Evolutionary conservation across 2,888 invertebrate species (phyloP), one percentile per base, ranked within the genome.

Genomic region (Sabatieria punctata): DNA sequence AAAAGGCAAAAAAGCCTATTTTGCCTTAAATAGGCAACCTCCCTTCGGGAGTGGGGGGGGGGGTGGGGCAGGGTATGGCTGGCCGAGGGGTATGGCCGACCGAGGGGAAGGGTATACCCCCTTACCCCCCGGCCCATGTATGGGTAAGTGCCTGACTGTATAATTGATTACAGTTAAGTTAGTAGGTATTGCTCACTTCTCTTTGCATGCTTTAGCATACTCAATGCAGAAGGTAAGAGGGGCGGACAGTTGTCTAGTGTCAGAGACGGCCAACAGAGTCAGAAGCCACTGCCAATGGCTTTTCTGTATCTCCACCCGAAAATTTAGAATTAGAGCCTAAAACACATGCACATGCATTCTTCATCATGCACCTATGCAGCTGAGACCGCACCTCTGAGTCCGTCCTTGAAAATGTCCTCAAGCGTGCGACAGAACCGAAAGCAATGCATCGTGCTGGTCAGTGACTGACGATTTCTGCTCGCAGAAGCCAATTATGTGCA

Each of bases 331-430:
- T 30, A 30, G 8, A 30, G 8, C 30, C 15, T 8, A 8, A 30
- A 30, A 30, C 8, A 30, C 30, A 30, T 30, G 8, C 15, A 30
- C 8, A 8, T 30, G 8, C 15, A 15, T 30, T 30, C 30, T 30
- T 30, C 8, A 30, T 8, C 30, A 8, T 15, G 30, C 8, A 30
- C 8, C 15, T 30, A 30, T 15, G 8, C 30, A 8, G 30, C 30
- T 11, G 30, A 8, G 15, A 8, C 30, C 30, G 15, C 15, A 30
- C 30, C 30, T 30, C 15, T 30, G 55, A 77, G 63, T 21, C 77
- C 77, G 57, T 71, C 70, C 50, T 71, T 68, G 49, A 78, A 72
- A 49, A 77, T 73, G 56, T 64, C 70, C 60, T 77, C 77, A 38
- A 77, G 55, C 48, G 69, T 69, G 54, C 68, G 67, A 57, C 76